A percentile compares a stretch with the other conserved stretches of the same genome.
Conservation (phyloP, 53 echinoderm and acorn worm species). For the Echinarachnius parma region DNA sequence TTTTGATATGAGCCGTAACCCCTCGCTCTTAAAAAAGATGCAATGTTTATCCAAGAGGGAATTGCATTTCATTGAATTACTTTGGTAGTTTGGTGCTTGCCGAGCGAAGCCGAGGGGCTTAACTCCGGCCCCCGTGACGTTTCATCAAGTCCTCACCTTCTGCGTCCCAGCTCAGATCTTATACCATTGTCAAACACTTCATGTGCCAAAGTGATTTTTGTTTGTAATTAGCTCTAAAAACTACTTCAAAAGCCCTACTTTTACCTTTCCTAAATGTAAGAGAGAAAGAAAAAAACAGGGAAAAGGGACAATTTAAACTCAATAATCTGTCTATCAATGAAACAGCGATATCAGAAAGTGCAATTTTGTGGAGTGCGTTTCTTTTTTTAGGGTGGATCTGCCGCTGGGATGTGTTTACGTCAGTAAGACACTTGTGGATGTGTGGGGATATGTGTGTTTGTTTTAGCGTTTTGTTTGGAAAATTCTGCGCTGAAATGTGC, state of each 20-base stretch:
- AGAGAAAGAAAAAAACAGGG: too few species aligned
- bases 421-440: slow-evolving; percentile 18
- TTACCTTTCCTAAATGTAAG: slow-evolving; percentile 12
- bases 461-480: slow-evolving; percentile 5
- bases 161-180: slow-evolving; percentile 11
- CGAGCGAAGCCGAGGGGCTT: slow-evolving; percentile 23
- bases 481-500: slow-evolving; percentile 33
- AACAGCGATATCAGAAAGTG: slow-evolving; percentile 30
- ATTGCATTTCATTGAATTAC: slow-evolving; percentile 53
- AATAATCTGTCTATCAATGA: slow-evolving; percentile 34
- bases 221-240: slow-evolving; percentile 46
- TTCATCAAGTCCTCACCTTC: slow-evolving; percentile 16
- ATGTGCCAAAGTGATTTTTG: slow-evolving; percentile 51
- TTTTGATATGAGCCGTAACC: slow-evolving; percentile 42
- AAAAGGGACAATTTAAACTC: slow-evolving; percentile 47
- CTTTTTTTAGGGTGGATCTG: neutral
- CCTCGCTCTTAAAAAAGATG: slow-evolving; percentile 22
- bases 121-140: slow-evolving; percentile 3
- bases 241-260: neutral
- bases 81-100: neutral
- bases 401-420: too few species aligned
- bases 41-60: slow-evolving; percentile 48
- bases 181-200: slow-evolving; percentile 45
- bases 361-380: slow-evolving; percentile 28
- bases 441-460: slow-evolving; percentile 42